A percentile compares a stretch with the other conserved stretches of the same genome.
phyloP scores from a whole-genome alignment of 2,797 vertebrate species.

The Geotrypetes seraphini region DNA sequence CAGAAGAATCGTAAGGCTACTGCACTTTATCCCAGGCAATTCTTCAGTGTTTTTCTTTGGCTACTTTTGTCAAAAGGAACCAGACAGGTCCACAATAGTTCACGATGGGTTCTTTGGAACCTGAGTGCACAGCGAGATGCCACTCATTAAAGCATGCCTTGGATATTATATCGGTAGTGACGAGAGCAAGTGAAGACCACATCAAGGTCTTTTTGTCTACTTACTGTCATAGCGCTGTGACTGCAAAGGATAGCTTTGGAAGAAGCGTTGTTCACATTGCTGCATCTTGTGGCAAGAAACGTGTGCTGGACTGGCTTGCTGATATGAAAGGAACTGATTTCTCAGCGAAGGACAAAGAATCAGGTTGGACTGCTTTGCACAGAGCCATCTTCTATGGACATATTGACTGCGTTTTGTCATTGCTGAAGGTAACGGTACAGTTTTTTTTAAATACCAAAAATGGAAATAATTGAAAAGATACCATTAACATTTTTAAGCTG shows the following conservation, averaged over 20 bases:
- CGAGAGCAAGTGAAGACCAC: slow-evolving; percentile 73
- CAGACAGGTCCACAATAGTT: slow-evolving; percentile 10
- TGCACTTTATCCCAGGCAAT: slow-evolving; percentile 18
- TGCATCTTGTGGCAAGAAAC: slow-evolving; percentile 81
- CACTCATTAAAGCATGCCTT: slow-evolving; percentile 80
- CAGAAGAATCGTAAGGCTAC: slow-evolving; percentile 26
- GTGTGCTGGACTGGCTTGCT: slow-evolving; percentile 82
- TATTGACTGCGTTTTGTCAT: slow-evolving; percentile 82
- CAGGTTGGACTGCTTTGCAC: slow-evolving; percentile 90
- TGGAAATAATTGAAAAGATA: no score
- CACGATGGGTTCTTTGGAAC: slow-evolving; percentile 76
- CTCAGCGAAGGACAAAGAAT: slow-evolving; percentile 82
- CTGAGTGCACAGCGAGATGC: slow-evolving; percentile 86
- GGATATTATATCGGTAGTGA: slow-evolving; percentile 81
- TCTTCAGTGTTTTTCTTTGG: slow-evolving; percentile 27
- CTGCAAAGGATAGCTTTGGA: slow-evolving; percentile 76
- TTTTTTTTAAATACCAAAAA: slow-evolving; percentile 8
- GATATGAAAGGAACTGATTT: slow-evolving; percentile 75
- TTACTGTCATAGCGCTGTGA: slow-evolving; percentile 82
- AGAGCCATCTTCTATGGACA: slow-evolving; percentile 93
- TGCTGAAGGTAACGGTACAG: slow-evolving; percentile 69
- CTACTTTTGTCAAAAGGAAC: slow-evolving; percentile 4
- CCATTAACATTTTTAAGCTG: not conserved
- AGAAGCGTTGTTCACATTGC: slow-evolving; percentile 82
- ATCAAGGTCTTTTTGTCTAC: slow-evolving; percentile 76